Conservation (phyloP, 2,888 invertebrate species). For the Mythimna impura region DNA sequence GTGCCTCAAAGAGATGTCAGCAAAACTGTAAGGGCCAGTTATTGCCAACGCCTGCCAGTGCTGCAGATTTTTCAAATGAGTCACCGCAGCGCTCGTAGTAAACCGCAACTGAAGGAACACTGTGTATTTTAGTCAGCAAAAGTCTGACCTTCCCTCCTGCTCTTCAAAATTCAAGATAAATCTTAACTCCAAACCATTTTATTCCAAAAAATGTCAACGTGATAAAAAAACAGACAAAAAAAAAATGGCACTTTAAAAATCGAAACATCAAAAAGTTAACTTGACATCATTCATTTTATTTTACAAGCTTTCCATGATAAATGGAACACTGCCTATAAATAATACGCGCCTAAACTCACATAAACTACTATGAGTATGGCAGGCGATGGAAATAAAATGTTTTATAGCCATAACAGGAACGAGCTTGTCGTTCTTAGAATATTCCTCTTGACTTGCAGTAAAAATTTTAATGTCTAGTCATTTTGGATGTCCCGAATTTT, state of each 20-base stretch:
- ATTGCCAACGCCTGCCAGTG: too few species aligned
- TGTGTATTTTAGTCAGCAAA: too few species aligned
- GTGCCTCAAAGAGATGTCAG: too few species aligned
- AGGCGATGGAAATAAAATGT: conserved; percentile 67
- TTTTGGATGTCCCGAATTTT: conserved; percentile 20
- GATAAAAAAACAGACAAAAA: conserved; percentile 23
- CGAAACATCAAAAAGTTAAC: conserved; percentile 31
- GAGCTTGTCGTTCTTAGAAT: conserved; percentile 60
- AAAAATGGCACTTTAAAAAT: conserved; percentile 34
- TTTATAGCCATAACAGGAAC: conserved; percentile 62
- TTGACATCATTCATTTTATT: conserved; percentile 57
- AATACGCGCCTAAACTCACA: conserved; percentile 62
- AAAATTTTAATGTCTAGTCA: conserved; percentile 43
- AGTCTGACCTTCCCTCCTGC: too few species aligned
- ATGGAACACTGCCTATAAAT: conserved; percentile 60
- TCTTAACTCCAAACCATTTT: not conserved
- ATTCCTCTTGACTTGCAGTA: conserved; percentile 45
- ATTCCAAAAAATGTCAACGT: conserved; percentile 13
- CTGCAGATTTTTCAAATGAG: too few species aligned
- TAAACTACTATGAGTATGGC: conserved; percentile 63
- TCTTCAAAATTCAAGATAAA: not conserved
- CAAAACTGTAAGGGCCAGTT: too few species aligned
- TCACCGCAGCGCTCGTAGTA: too few species aligned
- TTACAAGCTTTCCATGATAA: conserved; percentile 61
- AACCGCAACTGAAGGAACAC: too few species aligned